A percentile compares a stretch with the other conserved stretches of the same genome.
Evolutionary conservation across 2,113 vertebrate genomes (phyloP).

Genomic region (Ictidomys tridecemlineatus): DNA sequence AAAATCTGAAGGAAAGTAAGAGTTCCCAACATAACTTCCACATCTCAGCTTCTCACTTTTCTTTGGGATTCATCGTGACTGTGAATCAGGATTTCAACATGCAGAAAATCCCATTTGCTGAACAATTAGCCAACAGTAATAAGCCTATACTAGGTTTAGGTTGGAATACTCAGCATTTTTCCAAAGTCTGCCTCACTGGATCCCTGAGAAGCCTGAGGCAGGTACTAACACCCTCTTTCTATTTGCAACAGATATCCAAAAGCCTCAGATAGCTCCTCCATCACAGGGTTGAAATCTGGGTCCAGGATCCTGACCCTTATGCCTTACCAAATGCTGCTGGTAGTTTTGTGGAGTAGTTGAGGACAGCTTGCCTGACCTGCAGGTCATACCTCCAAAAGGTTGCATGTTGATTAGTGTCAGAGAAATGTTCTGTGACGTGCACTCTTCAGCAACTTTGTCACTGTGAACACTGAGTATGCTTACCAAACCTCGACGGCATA

Average conservation of each 20-base stretch:
- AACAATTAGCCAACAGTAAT: background rate
- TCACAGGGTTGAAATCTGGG: background rate
- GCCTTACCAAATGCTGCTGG: background rate
- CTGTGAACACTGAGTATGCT: background rate
- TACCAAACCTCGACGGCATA: background rate
- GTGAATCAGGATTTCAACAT: background rate
- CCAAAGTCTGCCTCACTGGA: background rate
- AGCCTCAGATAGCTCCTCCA: background rate
- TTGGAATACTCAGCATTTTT: background rate
- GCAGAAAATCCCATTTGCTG: slow-evolving; percentile 17
- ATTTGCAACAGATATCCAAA: background rate
- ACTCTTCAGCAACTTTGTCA: too few species aligned
- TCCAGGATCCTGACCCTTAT: background rate
- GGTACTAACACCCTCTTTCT: background rate
- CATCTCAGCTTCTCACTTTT: slow-evolving; percentile 12
- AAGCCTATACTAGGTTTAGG: background rate
- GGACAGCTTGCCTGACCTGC: background rate
- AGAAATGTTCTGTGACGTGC: background rate
- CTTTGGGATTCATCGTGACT: background rate
- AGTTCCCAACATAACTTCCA: background rate
- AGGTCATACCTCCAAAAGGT: background rate
- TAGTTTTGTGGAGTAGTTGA: too few species aligned
- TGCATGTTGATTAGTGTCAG: background rate
- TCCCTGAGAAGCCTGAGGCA: background rate
- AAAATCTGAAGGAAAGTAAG: background rate